A percentile compares a stretch with the other conserved stretches of the same genome.
Evolutionary conservation across 2,888 invertebrate species (phyloP).

Genomic region (Pemphredon lugubris): DNA sequence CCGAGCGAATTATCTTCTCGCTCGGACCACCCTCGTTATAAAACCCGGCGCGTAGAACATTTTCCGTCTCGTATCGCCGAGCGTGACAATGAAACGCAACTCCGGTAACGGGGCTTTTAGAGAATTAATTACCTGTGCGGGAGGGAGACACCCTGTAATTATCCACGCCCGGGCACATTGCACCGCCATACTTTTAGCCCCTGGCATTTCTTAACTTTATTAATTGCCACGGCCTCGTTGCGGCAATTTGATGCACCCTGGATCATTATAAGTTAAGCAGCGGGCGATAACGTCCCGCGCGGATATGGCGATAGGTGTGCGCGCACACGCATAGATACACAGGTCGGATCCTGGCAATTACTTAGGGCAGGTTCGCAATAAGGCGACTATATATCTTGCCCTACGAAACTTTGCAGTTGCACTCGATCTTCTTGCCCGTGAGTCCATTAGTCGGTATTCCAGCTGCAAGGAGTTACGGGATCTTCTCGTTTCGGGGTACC

Average conservation of each 20-base stretch:
- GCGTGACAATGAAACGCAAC: neutral
- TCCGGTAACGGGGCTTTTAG: slow-evolving; percentile 20
- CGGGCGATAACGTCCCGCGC: slow-evolving; percentile 11
- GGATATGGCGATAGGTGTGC: neutral
- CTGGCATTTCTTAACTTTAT: slow-evolving; percentile 60
- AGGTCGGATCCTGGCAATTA: slow-evolving; percentile 46
- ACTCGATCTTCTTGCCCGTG: slow-evolving; percentile 13
- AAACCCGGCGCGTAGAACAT: no score
- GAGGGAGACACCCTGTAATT: slow-evolving; percentile 31
- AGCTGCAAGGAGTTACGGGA: slow-evolving; percentile 8
- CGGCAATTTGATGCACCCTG: slow-evolving; percentile 55
- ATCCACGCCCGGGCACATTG: slow-evolving; percentile 31
- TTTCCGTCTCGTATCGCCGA: neutral
- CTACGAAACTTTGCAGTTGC: slow-evolving; percentile 40
- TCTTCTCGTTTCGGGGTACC: slow-evolving; percentile 12
- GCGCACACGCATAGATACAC: slow-evolving; percentile 11
- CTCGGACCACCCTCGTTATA: no score
- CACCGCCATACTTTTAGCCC: slow-evolving; percentile 42
- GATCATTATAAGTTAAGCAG: slow-evolving; percentile 59
- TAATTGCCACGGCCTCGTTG: slow-evolving; percentile 55
- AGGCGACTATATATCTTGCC: slow-evolving; percentile 45
- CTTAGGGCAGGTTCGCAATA: slow-evolving; percentile 48
- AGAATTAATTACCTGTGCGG: slow-evolving; percentile 33
- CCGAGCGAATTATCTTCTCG: no score
- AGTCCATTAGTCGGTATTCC: slow-evolving; percentile 32